phyloP scores from a whole-genome alignment of 2,113 vertebrate species.

The Macquaria australasica region DNA sequence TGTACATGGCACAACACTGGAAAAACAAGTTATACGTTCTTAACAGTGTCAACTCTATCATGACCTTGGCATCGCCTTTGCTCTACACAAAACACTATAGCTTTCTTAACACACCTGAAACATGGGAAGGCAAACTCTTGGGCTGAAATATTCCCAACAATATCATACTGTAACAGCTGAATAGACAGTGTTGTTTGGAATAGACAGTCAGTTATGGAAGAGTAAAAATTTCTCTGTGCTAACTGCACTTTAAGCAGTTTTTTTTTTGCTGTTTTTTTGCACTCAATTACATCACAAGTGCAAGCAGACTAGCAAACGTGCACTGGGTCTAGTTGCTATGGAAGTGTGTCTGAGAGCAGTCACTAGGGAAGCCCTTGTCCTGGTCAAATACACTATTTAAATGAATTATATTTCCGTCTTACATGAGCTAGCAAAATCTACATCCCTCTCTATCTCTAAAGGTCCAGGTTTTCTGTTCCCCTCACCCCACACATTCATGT shows the following conservation, averaged over 20 bases:
- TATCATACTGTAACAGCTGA: constrained; percentile 32
- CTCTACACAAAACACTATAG: constrained; percentile 55
- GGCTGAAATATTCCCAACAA: constrained; percentile 43
- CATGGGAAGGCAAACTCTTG: constrained; percentile 62
- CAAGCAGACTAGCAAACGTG: constrained; percentile 49
- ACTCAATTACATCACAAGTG: constrained; percentile 41
- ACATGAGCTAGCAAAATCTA: constrained; percentile 51
- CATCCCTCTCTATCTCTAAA: constrained; percentile 63
- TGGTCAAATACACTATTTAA: constrained; percentile 60
- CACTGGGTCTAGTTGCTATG: constrained; percentile 57
- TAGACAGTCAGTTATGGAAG: constrained; percentile 53
- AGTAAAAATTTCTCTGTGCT: constrained; percentile 46
- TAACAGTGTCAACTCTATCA: constrained; percentile 57
- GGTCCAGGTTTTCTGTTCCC: constrained; percentile 67
- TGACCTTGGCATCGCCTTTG: constrained; percentile 49
- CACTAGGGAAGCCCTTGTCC: constrained; percentile 71
- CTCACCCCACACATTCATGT: constrained; percentile 73
- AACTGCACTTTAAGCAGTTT: constrained; percentile 41
- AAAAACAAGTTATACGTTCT: constrained; percentile 60
- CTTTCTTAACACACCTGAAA: constrained; percentile 62
- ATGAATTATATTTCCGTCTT: constrained; percentile 46
- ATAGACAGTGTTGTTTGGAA: constrained; percentile 44
- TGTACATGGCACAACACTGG: constrained; percentile 74
- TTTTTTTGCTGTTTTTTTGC: constrained; percentile 48
- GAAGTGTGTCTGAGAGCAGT: constrained; percentile 72